Evolutionary conservation across 2,797 vertebrate genomes (phyloP), one percentile per base, ranked within the genome.

Genomic region (Sebastes miniatus): DNA sequence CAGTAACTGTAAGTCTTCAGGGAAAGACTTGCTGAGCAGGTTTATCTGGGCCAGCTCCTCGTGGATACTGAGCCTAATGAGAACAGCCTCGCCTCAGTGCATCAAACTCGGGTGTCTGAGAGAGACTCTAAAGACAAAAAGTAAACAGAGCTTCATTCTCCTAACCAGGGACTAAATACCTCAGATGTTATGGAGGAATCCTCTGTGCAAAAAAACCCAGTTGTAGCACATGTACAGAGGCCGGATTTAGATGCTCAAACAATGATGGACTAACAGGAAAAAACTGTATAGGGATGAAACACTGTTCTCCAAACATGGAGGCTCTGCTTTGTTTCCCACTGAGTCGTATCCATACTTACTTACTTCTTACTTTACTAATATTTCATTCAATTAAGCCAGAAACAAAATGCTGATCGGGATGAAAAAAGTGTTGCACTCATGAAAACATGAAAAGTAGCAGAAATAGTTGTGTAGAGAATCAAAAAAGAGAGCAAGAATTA

Each of bases 31-130:
- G 87, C 91, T 91, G 88, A 87, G 89, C 84, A 87, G 86, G 88
- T 92, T 91, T 94, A 93, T 93, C 88, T 93, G 89, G 93, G 91
- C 91, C 91, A 92, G 86, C 89, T 91, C 92, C 90, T 88, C 57
- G 2, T 81, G 90, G 90, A 93, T 92, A 86, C 81, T 54, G 85
- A 88, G 85, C 66, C 87, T 88, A 91, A 92, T 87, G 87, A 93
- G 86, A 91, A 81, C 89, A 90, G 79, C 84, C 47, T 81, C 6
- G 39, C 74, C 66, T 89, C 74, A 32, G 58, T 83, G 80, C 83
- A 76, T 90, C 88, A 87, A 54, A 79, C 81, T 82, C 62, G 70
- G 59, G 29, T 80, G 72, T 74, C 75, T 82, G 68, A 54, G 47
- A 52, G 58, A 81, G 58, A 27, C 43, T 69, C 83, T 64, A 10